phyloP scores from a whole-genome alignment of 2,888 invertebrate species.

The Hypselothyrea guttata region DNA sequence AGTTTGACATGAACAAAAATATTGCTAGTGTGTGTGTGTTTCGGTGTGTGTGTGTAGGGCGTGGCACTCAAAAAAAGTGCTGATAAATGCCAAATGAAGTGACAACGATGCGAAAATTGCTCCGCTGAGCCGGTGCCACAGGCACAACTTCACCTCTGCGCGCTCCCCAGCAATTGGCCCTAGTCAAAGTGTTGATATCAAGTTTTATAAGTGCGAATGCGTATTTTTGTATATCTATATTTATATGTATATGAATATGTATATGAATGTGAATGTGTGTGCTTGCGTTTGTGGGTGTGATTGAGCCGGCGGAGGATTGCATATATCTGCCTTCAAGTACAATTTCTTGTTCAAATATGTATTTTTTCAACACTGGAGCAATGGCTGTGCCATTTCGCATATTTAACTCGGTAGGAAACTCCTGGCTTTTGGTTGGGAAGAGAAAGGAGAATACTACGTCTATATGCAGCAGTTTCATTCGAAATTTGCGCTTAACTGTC shows the following conservation, averaged over 20 bases:
- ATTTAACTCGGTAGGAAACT: conserved; percentile 41
- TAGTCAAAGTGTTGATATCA: conserved; percentile 61
- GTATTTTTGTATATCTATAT: conserved; percentile 2
- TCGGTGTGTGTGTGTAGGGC: conserved; percentile 5
- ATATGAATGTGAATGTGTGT: conserved; percentile 10
- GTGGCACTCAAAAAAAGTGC: conserved; percentile 33
- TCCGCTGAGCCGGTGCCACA: conserved; percentile 15
- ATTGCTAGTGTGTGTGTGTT: conserved; percentile 5
- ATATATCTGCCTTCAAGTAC: neutral
- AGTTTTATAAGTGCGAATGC: conserved; percentile 39
- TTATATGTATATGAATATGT: conserved; percentile 11
- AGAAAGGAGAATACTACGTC: no score
- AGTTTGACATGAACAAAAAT: conserved; percentile 37
- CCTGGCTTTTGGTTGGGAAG: no score
- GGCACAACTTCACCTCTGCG: conserved; percentile 19
- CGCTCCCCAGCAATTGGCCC: conserved; percentile 60
- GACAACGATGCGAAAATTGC: conserved; percentile 65
- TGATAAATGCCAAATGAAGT: conserved; percentile 75
- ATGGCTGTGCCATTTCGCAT: conserved; percentile 48
- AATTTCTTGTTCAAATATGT: conserved; percentile 3
- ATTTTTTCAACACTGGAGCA: conserved; percentile 37
- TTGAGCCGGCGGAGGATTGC: conserved; percentile 6
- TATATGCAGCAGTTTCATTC: no score
- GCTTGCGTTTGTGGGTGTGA: conserved; percentile 26
- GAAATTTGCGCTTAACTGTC: conserved; percentile 59